phyloP scores from a whole-genome alignment of 2,113 vertebrate genomes.

The Neolamprologus hecqui region DNA sequence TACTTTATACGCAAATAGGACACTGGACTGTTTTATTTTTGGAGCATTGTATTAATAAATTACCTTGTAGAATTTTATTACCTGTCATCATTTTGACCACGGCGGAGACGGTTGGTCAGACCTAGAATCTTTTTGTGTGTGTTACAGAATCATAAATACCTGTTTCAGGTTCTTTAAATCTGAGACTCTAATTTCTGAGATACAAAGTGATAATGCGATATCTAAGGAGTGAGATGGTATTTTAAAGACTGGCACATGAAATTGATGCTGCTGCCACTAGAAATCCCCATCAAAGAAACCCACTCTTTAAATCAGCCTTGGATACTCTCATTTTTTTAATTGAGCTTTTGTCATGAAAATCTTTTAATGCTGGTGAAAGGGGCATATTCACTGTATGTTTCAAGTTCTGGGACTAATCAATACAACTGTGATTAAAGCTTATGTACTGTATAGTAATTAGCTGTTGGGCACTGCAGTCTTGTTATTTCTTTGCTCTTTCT shows the following conservation, averaged over 20 bases:
- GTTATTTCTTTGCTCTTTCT: conserved; percentile 18
- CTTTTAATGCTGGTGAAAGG: background rate
- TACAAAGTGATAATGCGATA: background rate
- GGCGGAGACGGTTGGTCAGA: background rate
- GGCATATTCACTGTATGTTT: conserved; percentile 11
- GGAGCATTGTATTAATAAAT: background rate
- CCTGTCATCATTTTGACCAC: background rate
- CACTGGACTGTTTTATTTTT: background rate
- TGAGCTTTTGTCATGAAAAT: background rate
- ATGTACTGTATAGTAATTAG: conserved; percentile 1
- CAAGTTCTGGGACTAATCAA: conserved; percentile 48
- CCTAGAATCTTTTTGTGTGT: background rate
- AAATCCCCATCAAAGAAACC: background rate
- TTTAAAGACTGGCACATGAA: background rate
- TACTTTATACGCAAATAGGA: background rate
- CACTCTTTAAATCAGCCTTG: background rate
- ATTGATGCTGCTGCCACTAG: background rate
- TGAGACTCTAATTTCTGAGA: background rate
- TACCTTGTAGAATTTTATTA: background rate
- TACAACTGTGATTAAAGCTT: conserved; percentile 24
- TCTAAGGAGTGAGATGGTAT: background rate
- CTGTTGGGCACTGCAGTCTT: background rate
- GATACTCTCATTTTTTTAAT: conserved; percentile 18
- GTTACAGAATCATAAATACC: background rate
- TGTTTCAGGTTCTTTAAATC: background rate